Conservation (phyloP, 2,113 vertebrate genomes). For the Ctenodactylus gundi region DNA sequence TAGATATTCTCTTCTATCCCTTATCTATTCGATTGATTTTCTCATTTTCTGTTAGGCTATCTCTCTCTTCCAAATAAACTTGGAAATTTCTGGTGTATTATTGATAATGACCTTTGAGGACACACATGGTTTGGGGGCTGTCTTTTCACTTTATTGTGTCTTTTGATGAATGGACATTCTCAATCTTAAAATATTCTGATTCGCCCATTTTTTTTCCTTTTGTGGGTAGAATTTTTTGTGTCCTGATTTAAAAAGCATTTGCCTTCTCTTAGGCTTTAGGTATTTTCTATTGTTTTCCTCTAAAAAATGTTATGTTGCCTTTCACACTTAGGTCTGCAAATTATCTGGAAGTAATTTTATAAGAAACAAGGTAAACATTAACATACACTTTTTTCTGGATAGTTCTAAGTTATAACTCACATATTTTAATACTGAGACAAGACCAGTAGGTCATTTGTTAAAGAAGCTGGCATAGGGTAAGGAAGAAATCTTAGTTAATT, state of each 20-base stretch:
- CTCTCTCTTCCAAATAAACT: background rate
- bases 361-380: background rate
- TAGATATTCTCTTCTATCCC: background rate
- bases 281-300: conserved; percentile 14
- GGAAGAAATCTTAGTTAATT: background rate
- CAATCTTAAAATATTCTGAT: background rate
- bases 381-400: background rate
- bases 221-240: background rate
- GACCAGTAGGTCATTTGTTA: background rate
- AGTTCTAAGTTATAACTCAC: background rate
- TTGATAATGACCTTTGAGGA: background rate
- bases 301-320: background rate
- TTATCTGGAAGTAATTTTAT: background rate
- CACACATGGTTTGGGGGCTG: background rate
- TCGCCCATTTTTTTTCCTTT: background rate
- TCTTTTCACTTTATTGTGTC: background rate
- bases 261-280: background rate
- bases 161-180: background rate
- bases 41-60: background rate
- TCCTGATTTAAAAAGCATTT: background rate
- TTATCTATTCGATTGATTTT: background rate
- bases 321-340: background rate
- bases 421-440: background rate
- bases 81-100: background rate
- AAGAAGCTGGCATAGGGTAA: background rate